phyloP scores from a whole-genome alignment of 2,797 vertebrate genomes.

The Centropyge bicolor region DNA sequence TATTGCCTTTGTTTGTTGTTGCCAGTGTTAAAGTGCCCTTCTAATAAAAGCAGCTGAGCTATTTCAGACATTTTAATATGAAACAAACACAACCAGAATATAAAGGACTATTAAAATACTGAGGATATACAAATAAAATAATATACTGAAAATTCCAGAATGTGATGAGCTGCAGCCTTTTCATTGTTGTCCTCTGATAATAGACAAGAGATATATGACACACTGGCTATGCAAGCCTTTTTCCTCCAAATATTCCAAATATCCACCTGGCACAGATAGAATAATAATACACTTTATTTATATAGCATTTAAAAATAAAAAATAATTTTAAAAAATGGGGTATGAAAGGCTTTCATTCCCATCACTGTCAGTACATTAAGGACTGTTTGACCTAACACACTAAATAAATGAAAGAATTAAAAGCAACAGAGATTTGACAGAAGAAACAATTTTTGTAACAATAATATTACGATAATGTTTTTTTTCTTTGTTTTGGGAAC shows the following conservation, averaged over 20 bases:
- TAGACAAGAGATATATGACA: background rate
- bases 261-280: background rate
- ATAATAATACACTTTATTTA: background rate
- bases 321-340: too few species aligned
- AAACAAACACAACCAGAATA: slow-evolving; percentile 14
- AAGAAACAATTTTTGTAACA: too few species aligned
- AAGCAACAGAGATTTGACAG: too few species aligned
- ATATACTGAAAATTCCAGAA: background rate
- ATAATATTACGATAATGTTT: too few species aligned
- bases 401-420: too few species aligned
- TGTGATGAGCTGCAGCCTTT: background rate
- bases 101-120: background rate
- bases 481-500: too few species aligned
- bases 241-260: background rate
- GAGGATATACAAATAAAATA: background rate
- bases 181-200: background rate
- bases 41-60: slow-evolving; percentile 17
- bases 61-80: slow-evolving; percentile 8
- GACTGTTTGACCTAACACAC: too few species aligned
- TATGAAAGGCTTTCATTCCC: background rate
- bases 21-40: background rate
- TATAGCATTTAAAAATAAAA: background rate
- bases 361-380: too few species aligned
- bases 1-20: slow-evolving; percentile 29
- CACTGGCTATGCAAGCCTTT: background rate